Conservation (phyloP, 1,140 invertebrate genomes). For the Ganaspis sp. region DNA sequence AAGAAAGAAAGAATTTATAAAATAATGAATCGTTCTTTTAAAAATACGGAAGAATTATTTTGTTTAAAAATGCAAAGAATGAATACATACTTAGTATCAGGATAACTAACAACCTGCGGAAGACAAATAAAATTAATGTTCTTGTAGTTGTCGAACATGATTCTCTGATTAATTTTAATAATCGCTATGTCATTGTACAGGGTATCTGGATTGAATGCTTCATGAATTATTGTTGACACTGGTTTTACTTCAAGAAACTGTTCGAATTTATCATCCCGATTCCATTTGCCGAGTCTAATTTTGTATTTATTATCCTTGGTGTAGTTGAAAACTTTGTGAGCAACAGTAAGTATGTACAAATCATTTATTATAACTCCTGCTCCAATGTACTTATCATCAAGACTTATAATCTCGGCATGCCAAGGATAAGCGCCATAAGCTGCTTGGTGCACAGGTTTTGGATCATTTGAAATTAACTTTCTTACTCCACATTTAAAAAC, state of each 20-base stretch:
- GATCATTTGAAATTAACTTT: conserved; percentile 63
- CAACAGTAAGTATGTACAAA: conserved; percentile 82
- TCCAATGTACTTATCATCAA: conserved; percentile 79
- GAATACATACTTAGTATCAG: not conserved
- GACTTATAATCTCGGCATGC: conserved; percentile 75
- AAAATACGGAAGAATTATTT: no score
- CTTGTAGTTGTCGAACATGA: not conserved
- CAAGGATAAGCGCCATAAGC: conserved; percentile 78
- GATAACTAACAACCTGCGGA: not conserved
- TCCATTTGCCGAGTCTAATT: not conserved
- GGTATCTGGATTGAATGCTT: not conserved
- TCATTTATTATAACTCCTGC: conserved; percentile 81
- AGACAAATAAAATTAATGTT: not conserved
- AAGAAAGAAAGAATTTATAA: no score
- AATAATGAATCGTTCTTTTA: no score
- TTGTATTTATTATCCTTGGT: not conserved
- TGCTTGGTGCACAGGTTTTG: conserved; percentile 71
- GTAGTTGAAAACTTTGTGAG: conserved; percentile 78
- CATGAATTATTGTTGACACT: not conserved
- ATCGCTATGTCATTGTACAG: not conserved
- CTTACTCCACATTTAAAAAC: conserved; percentile 61
- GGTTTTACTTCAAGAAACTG: not conserved
- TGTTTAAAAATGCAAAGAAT: no score
- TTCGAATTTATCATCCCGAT: not conserved
- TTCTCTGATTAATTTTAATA: not conserved